A percentile compares a stretch with the other conserved stretches of the same genome.
phyloP scores from a whole-genome alignment of 2,888 invertebrate species.

The Argyra leucocephala region DNA sequence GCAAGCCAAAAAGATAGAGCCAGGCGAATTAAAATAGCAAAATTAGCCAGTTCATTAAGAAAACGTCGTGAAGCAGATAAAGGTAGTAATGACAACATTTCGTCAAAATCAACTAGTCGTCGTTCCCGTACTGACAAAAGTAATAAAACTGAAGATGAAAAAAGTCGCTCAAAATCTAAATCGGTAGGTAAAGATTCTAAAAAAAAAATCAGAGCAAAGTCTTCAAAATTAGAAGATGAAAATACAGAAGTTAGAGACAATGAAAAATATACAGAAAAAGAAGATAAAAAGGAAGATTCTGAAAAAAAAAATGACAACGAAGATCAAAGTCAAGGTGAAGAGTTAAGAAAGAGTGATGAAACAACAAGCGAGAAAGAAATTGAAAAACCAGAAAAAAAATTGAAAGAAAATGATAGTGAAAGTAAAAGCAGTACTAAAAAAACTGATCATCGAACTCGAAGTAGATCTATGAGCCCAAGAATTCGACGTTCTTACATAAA shows the following conservation, averaged over 20 bases:
- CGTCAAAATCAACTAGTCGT: conserved; percentile 24
- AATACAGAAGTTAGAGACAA: conserved; percentile 33
- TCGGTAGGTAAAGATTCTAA: conserved; percentile 25
- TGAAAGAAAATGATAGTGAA: conserved; percentile 21
- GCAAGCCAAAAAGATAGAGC: conserved; percentile 42
- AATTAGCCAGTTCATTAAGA: conserved; percentile 42
- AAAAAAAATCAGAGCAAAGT: conserved; percentile 29
- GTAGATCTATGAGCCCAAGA: conserved; percentile 23
- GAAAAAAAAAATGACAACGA: conserved; percentile 29
- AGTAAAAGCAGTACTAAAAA: conserved; percentile 12
- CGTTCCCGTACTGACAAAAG: conserved; percentile 32
- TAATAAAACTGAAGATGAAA: conserved; percentile 22
- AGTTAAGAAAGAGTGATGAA: conserved; percentile 38
- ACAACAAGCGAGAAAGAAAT: conserved; percentile 11
- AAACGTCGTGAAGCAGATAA: conserved; percentile 37
- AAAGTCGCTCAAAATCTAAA: neutral
- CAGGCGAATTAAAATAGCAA: conserved; percentile 41
- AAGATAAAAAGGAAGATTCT: conserved; percentile 27
- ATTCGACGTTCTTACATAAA: conserved; percentile 50
- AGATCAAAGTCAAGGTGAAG: conserved; percentile 34
- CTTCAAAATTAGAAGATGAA: conserved; percentile 42
- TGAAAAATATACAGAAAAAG: conserved; percentile 33
- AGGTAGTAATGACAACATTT: conserved; percentile 31
- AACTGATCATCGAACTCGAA: conserved; percentile 23
- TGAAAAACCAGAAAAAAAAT: conserved; percentile 27